Evolutionary conservation across 2,888 invertebrate genomes (phyloP).

Genomic region (Drosophila greeni): DNA sequence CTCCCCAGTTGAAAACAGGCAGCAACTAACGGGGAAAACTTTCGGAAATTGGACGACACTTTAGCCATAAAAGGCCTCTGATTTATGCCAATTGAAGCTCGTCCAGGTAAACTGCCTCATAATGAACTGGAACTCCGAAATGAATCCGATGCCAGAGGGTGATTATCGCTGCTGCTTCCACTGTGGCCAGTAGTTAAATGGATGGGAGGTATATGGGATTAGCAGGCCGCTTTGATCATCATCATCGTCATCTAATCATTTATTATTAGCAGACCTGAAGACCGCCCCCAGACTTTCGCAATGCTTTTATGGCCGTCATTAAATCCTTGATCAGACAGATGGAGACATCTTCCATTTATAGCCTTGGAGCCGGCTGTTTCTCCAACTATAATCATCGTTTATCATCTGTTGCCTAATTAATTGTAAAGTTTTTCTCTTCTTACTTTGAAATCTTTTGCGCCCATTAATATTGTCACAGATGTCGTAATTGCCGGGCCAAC

Average conservation of each 20-base stretch:
- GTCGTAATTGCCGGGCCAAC: conserved; percentile 50
- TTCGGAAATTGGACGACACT: conserved; percentile 68
- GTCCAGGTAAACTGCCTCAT: conserved; percentile 66
- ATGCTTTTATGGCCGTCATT: conserved; percentile 67
- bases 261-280: conserved; percentile 46
- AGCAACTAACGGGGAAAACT: conserved; percentile 44
- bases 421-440: conserved; percentile 63
- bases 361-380: conserved; percentile 23
- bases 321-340: conserved; percentile 58
- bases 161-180: conserved; percentile 20
- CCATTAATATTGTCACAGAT: conserved; percentile 73
- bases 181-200: conserved; percentile 6
- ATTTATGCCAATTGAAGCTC: conserved; percentile 68
- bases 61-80: conserved; percentile 66
- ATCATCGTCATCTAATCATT: conserved; percentile 56
- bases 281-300: conserved; percentile 31
- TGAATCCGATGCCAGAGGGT: conserved; percentile 28
- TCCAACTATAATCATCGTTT: conserved; percentile 68
- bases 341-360: conserved; percentile 49
- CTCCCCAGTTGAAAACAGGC: conserved; percentile 11
- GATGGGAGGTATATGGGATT: conserved; percentile 9
- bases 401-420: conserved; percentile 70
- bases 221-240: conserved; percentile 57
- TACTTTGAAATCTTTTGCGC: conserved; percentile 28
- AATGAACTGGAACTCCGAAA: conserved; percentile 57